Evolutionary conservation across 2,113 vertebrate species (phyloP).

Genomic region (Atrichornis clamosus): DNA sequence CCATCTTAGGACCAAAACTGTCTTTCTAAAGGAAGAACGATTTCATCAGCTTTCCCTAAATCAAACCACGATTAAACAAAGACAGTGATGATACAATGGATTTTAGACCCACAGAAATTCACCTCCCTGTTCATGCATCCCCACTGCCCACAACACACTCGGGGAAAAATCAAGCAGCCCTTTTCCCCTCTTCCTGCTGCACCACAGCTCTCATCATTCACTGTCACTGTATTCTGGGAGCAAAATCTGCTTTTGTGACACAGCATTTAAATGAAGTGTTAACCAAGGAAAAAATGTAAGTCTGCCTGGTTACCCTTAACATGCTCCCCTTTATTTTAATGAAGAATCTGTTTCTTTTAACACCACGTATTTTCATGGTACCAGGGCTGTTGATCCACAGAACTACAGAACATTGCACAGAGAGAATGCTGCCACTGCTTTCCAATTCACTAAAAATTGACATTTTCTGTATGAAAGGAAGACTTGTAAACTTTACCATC

Average conservation of each 20-base stretch:
- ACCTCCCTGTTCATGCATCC: not conserved
- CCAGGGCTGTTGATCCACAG: not conserved
- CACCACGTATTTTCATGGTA: not conserved
- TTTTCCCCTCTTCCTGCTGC: not conserved
- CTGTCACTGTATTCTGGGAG: not conserved
- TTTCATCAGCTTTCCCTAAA: not conserved
- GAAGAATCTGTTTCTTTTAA: not conserved
- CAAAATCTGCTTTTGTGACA: not conserved
- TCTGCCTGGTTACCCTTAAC: not conserved
- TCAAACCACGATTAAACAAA: not conserved
- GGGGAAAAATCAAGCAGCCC: not conserved
- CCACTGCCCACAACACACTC: not conserved
- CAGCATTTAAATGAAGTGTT: not conserved
- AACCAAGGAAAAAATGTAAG: not conserved
- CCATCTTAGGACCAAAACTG: not conserved
- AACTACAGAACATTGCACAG: not conserved
- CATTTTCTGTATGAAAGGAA: not conserved
- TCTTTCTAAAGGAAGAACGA: not conserved
- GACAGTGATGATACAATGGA: not conserved
- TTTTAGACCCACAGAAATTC: not conserved
- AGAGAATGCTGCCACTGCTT: not conserved
- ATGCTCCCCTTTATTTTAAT: not conserved
- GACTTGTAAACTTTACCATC: not conserved
- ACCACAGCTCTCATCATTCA: not conserved
- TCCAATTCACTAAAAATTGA: not conserved